Conservation (phyloP, 2,888 invertebrate genomes). For the Oligia fasciuncula region DNA sequence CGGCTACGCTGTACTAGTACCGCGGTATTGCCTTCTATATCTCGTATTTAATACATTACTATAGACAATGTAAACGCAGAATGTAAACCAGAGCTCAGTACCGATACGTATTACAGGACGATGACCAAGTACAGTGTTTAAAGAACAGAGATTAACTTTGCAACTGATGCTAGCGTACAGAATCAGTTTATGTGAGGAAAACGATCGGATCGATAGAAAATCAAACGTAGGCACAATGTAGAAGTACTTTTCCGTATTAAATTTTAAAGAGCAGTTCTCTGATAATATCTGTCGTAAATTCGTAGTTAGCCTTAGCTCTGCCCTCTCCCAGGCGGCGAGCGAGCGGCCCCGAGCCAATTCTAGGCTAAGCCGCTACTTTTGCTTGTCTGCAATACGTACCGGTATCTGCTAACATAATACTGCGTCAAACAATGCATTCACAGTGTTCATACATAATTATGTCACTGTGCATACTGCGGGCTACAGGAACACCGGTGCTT, state of each 20-base stretch:
- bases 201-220: not conserved
- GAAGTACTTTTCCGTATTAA: not conserved
- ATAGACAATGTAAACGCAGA: too few relatives aligned
- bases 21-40: not conserved
- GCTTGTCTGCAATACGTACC: not conserved
- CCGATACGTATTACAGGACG: not conserved
- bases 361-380: not conserved
- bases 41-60: not conserved
- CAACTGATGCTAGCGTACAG: not conserved
- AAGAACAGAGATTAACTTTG: not conserved
- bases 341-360: not conserved
- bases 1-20: not conserved
- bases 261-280: constrained; percentile 2
- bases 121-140: not conserved
- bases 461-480: not conserved
- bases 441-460: not conserved
- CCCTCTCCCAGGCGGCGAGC: too few relatives aligned
- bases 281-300: constrained; percentile 4
- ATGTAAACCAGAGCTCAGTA: too few relatives aligned
- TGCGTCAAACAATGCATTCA: constrained; percentile 7
- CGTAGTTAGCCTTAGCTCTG: not conserved
- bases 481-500: not conserved
- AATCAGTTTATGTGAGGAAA: not conserved
- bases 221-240: not conserved
- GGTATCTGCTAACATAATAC: not conserved